phyloP scores from a whole-genome alignment of 2,888 invertebrate genomes.

The Linyphia triangularis region DNA sequence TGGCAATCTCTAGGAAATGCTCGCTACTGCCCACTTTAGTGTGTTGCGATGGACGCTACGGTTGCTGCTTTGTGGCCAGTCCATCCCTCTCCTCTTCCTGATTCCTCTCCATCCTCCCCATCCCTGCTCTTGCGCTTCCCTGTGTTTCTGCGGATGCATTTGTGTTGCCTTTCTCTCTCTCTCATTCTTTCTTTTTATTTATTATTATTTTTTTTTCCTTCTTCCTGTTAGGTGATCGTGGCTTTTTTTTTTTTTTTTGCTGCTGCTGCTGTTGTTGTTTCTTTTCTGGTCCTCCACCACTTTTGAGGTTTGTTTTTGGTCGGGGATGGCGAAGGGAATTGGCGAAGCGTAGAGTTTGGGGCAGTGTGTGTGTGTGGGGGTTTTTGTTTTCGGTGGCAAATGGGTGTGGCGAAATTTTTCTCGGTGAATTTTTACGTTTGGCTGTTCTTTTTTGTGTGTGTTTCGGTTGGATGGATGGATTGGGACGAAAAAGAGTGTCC shows the following conservation, averaged over 20 bases:
- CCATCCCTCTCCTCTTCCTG: conserved; percentile 17
- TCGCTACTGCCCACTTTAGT: conserved; percentile 55
- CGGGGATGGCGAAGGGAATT: not conserved
- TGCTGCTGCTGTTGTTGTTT: not conserved
- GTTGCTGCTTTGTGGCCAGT: not conserved
- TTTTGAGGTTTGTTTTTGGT: conserved; percentile 56
- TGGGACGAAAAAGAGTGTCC: no score
- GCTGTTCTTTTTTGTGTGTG: no score
- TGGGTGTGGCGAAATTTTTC: not conserved
- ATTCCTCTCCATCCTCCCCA: conserved; percentile 7
- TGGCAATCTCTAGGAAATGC: conserved; percentile 31
- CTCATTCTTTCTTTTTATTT: conserved; percentile 8
- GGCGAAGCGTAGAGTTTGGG: conserved; percentile 19
- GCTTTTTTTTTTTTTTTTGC: no score
- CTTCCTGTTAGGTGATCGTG: conserved; percentile 44
- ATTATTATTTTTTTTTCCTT: no score
- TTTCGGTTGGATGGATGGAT: no score
- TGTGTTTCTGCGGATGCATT: conserved; percentile 40
- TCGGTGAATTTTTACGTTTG: not conserved
- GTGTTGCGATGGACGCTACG: conserved; percentile 1
- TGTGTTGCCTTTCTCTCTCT: conserved; percentile 11
- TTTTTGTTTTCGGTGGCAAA: not conserved
- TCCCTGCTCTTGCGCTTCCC: conserved; percentile 15
- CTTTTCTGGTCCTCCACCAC: conserved; percentile 12
- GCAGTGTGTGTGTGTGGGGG: not conserved